These are phyloP conservation scores for Euschistus heros DNA, from an alignment of 1,140 invertebrate genomes.

Conservation along the genomic window DNA sequence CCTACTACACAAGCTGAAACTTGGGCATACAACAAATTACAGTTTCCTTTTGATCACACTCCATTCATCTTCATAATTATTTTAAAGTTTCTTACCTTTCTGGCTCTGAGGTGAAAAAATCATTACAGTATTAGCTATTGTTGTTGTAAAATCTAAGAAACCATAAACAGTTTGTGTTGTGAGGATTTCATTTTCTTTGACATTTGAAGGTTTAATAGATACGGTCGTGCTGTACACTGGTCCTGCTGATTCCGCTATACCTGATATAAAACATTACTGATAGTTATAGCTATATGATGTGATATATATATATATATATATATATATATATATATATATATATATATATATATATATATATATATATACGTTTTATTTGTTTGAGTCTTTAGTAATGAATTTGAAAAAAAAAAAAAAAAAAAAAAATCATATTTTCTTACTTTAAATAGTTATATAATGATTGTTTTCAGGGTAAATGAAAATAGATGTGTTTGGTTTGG, in stretches of 20 bases:
- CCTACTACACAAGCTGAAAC: too few relatives aligned
- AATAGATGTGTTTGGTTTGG: background rate
- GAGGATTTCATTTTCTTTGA: conserved; percentile 37
- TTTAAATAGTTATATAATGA: background rate
- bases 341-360: background rate
- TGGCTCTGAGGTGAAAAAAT: conserved; percentile 73
- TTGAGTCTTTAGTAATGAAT: background rate
- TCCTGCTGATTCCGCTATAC: background rate
- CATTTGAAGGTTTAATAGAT: conserved; percentile 16
- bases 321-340: background rate
- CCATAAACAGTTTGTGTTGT: conserved; percentile 76
- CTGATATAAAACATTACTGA: background rate
- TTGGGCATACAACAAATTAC: too few relatives aligned
- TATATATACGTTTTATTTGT: background rate
- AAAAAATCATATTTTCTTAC: too few relatives aligned
- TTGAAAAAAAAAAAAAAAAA: too few relatives aligned
- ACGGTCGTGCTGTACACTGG: conserved; percentile 13
- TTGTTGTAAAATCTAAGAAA: conserved; percentile 79
- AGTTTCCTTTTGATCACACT: too few relatives aligned
- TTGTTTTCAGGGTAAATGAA: background rate
- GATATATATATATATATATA: too few relatives aligned
- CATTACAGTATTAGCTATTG: conserved; percentile 81
- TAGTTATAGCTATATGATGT: background rate
- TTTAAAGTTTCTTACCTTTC: conserved; percentile 31
- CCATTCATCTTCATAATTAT: too few relatives aligned